A percentile compares a stretch with the other conserved stretches of the same genome.
These are phyloP conservation scores for Eupithecia subfuscata DNA, from an alignment of 2,888 invertebrate genomes.

Conservation along the genomic window DNA sequence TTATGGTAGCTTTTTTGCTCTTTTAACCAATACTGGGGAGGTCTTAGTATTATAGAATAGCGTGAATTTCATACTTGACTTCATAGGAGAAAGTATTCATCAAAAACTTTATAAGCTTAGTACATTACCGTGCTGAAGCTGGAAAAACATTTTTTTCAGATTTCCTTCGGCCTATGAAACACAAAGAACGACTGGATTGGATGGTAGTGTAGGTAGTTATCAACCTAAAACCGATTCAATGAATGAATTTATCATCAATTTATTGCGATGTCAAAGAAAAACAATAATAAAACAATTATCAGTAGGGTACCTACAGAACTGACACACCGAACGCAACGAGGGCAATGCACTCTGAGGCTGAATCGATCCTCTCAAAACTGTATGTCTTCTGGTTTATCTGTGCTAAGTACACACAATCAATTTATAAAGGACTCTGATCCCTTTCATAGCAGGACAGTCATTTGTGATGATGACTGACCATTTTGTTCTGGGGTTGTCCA, in stretches of 20 bases:
- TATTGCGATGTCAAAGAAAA: conserved; percentile 53
- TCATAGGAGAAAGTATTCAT: not conserved
- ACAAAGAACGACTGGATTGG: too few species aligned
- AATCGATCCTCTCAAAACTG: conserved; percentile 62
- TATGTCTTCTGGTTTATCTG: conserved; percentile 59
- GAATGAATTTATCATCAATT: conserved; percentile 38
- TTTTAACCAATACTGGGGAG: not conserved
- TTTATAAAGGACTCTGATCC: conserved; percentile 55
- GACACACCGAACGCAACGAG: conserved; percentile 56
- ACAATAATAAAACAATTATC: conserved; percentile 59
- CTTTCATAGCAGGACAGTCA: conserved; percentile 38
- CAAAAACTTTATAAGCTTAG: not conserved
- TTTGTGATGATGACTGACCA: conserved; percentile 35
- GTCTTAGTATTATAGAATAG: not conserved
- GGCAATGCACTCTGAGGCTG: conserved; percentile 65
- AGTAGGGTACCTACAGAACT: conserved; percentile 51
- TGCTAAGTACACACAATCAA: conserved; percentile 50
- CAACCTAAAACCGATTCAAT: conserved; percentile 7
- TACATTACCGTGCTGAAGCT: too few species aligned
- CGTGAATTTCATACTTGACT: not conserved
- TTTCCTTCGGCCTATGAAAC: too few species aligned
- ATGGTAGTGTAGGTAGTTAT: too few species aligned
- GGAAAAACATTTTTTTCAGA: too few species aligned
- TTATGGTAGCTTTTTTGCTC: not conserved
- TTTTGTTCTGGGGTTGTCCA: conserved; percentile 15